Conservation (phyloP, 2,797 vertebrate genomes). For the Alectoris magna region DNA sequence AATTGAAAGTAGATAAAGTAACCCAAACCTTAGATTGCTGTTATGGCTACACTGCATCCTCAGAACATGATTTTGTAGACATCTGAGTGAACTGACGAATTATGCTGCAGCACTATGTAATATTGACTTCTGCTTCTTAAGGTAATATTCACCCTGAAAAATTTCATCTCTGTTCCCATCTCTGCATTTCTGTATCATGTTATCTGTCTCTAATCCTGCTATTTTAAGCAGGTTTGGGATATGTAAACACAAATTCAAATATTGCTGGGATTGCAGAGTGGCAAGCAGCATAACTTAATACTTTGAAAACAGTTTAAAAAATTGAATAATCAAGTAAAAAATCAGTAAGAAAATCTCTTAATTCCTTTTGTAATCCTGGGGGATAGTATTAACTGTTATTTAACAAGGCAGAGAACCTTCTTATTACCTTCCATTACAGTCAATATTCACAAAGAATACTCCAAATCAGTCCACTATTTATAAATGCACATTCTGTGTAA, state of each 20-base stretch:
- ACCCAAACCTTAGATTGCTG: not conserved
- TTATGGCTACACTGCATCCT: not conserved
- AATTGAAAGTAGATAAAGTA: not conserved
- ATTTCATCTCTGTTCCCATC: not conserved
- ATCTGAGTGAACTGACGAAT: not conserved
- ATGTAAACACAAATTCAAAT: not conserved
- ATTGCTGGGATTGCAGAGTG: not conserved
- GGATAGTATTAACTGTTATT: not conserved
- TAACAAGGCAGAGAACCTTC: not conserved
- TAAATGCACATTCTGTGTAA: not conserved
- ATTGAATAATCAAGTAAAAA: not conserved
- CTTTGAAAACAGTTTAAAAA: not conserved
- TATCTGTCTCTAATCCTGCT: not conserved
- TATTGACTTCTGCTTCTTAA: not conserved
- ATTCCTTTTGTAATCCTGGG: not conserved
- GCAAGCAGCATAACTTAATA: not conserved
- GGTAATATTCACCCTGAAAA: not conserved
- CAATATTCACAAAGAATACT: not conserved
- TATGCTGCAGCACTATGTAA: rapidly evolving
- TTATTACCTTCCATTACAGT: constrained; percentile 1
- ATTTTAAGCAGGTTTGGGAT: not conserved
- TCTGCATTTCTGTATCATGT: not conserved
- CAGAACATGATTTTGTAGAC: not conserved
- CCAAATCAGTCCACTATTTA: not conserved
- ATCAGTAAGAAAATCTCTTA: not conserved